Evolutionary conservation across 2,797 vertebrate genomes (phyloP).

Genomic region (Neostethus bicornis): DNA sequence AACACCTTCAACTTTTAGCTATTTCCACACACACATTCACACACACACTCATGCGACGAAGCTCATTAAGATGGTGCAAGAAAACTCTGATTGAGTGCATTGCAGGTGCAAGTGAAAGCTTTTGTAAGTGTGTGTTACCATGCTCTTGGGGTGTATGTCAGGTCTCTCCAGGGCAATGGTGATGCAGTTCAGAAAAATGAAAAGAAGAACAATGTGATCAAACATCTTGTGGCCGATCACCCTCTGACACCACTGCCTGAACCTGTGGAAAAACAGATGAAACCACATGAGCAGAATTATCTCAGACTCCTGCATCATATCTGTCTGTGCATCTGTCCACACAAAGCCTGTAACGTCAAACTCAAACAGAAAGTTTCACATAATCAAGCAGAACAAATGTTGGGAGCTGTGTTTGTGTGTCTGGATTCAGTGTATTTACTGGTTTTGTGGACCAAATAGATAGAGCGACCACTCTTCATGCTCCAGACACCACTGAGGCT

Average conservation of each 20-base stretch:
- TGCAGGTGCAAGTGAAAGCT: no score
- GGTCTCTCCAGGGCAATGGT: conserved; percentile 96
- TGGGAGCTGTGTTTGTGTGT: conserved; percentile 6
- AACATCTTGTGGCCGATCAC: conserved; percentile 96
- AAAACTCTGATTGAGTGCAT: no score
- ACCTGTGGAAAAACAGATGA: conserved; percentile 69
- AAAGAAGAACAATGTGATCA: conserved; percentile 93
- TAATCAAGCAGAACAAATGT: conserved; percentile 28
- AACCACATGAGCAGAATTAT: background rate
- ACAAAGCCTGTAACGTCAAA: conserved; percentile 3
- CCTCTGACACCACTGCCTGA: conserved; percentile 88
- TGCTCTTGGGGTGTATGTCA: conserved; percentile 88
- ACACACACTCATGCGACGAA: no score
- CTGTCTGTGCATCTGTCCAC: background rate
- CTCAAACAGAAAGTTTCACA: conserved; percentile 38
- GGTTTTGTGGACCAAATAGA: conserved; percentile 90
- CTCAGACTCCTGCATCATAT: background rate
- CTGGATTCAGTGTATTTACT: conserved; percentile 70
- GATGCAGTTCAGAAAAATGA: conserved; percentile 99
- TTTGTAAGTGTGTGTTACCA: conserved; percentile 71
- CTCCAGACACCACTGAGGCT: conserved; percentile 92
- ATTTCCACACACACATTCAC: no score
- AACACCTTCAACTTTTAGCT: no score
- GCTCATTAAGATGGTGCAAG: no score
- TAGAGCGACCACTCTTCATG: conserved; percentile 95